Evolutionary conservation across 2,797 vertebrate species (phyloP).

Genomic region (Notoglanidium macrostoma): DNA sequence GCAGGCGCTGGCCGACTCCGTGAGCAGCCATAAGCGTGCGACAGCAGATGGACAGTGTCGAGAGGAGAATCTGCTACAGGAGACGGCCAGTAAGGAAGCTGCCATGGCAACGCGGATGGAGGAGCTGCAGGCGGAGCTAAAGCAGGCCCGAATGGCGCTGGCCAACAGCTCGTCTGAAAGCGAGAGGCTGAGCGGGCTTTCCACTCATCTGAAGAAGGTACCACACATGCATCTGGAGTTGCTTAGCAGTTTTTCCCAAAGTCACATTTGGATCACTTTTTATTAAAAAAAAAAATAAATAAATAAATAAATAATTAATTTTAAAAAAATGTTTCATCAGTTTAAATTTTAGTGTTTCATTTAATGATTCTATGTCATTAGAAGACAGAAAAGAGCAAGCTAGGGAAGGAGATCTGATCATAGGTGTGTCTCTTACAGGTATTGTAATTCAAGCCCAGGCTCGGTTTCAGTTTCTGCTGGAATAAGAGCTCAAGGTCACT

Average conservation of each 20-base stretch:
- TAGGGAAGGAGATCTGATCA: conserved; percentile 22
- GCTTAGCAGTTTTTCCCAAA: neutral
- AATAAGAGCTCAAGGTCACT: conserved; percentile 33
- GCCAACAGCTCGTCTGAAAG: conserved; percentile 77
- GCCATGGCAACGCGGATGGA: conserved; percentile 78
- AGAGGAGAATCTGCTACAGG: conserved; percentile 81
- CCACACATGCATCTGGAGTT: neutral
- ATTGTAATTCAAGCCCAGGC: conserved; percentile 44
- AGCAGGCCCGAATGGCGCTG: conserved; percentile 75
- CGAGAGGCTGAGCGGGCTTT: conserved; percentile 71
- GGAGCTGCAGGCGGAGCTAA: conserved; percentile 80
- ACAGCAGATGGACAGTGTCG: conserved; percentile 83
- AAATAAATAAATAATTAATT: no score
- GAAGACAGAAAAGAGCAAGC: neutral
- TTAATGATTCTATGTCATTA: no score
- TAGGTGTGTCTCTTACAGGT: conserved; percentile 25
- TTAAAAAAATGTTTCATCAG: no score
- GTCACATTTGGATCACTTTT: neutral
- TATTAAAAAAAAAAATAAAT: no score
- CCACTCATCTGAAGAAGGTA: conserved; percentile 81
- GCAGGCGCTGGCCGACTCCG: conserved; percentile 81
- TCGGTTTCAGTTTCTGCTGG: conserved; percentile 42
- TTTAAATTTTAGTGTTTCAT: no score
- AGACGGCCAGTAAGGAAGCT: conserved; percentile 84
- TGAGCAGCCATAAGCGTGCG: conserved; percentile 82